Conservation (phyloP, 2,888 invertebrate genomes). For the Cheilosia variabilis region DNA sequence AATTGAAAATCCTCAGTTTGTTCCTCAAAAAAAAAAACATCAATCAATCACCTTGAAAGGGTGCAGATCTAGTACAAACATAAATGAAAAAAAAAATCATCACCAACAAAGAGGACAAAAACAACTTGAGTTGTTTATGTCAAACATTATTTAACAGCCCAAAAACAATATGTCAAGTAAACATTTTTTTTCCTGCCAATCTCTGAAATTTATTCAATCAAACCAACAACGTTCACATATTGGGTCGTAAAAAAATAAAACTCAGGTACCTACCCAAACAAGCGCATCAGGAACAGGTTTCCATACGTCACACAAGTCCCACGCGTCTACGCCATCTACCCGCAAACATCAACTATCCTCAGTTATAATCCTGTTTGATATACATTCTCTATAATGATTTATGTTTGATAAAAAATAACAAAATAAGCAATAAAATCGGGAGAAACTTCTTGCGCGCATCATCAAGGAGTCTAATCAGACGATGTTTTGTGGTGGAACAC, state of each 20-base stretch:
- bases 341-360: background rate
- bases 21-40: background rate
- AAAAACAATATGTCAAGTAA: background rate
- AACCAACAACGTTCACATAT: background rate
- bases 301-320: slow-evolving; percentile 27
- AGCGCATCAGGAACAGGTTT: slow-evolving; percentile 3
- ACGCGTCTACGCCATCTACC: background rate
- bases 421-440: slow-evolving; percentile 8
- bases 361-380: slow-evolving; percentile 26
- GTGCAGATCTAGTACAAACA: slow-evolving; percentile 5
- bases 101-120: slow-evolving; percentile 3
- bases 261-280: slow-evolving; percentile 11
- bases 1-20: slow-evolving; percentile 9
- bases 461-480: slow-evolving; percentile 30
- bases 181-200: background rate
- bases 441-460: slow-evolving; percentile 1
- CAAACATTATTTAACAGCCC: slow-evolving; percentile 12
- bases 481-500: slow-evolving; percentile 2
- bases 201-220: background rate
- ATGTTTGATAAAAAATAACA: background rate
- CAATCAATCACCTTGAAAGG: slow-evolving; percentile 51
- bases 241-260: background rate
- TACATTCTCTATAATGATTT: slow-evolving; percentile 7
- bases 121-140: slow-evolving; percentile 33
- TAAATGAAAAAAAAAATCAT: background rate